Evolutionary conservation across 2,113 vertebrate genomes (phyloP), one percentile per base, ranked within the genome.

Genomic region (Turdus rufiventris): DNA sequence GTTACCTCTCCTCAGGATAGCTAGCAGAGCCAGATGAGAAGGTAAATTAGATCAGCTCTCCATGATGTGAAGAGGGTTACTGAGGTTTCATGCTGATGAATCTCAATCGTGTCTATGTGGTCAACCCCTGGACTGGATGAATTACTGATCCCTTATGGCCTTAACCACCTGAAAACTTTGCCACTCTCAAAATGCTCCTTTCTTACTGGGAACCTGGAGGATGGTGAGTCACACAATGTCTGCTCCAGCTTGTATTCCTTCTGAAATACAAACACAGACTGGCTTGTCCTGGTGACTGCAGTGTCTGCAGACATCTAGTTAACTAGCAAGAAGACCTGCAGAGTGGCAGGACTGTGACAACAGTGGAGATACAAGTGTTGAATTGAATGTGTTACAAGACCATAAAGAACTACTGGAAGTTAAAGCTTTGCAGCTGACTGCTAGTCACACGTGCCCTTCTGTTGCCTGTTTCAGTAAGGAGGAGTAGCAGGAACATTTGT

Each of bases 71-170:
- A 70, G 62, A 71, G 33, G 5, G 38, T 74, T 71, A 28, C 34
- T 87, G 78, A 85, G 29, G 26, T 74, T 92, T 67, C 40, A 33
- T 11, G 4, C 1, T 67, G 78, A 57, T 63, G 33, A 68, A 88
- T 56, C 48, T 72, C 4, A 2, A 6, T 65, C 0, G 0, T 68
- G 42, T 8, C 14, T 31, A 33, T 67, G 18, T 38, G 47, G 24
- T 48, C 74, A 78, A 9, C 7, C 40, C 17, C 26, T 28, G 50
- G 51, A 42, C 21, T 20, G 26, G 54, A 66, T 12, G 33, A 70
- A 61, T 57, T 50, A 85, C 76, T 50, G 34, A 45, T 45, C 14
- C 14, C 6, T 80, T 90, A 28, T 51, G 29, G 20, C 25, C 15
- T 67, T 86, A 88, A 54, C 28, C 23, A 38, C 38, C 12, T 2